Conservation (phyloP, 2,113 vertebrate genomes). For the Smithornis capensis region DNA sequence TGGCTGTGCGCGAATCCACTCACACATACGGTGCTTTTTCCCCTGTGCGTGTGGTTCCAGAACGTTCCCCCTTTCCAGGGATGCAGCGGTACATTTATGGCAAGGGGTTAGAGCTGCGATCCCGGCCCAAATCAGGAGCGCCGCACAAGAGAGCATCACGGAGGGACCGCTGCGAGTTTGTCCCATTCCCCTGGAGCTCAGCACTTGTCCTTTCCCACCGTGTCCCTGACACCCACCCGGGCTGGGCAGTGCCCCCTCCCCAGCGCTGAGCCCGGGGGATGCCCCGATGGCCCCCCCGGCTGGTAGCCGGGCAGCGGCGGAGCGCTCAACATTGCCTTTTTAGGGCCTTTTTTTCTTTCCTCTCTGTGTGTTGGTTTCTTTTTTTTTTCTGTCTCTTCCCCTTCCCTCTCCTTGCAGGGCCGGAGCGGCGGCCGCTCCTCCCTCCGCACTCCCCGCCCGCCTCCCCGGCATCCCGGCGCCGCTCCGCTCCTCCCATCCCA, state of each 20-base stretch:
- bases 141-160: background rate
- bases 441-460: background rate
- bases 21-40: accelerated
- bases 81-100: background rate
- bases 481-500: background rate
- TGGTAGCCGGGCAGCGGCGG: background rate
- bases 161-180: background rate
- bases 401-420: background rate
- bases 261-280: background rate
- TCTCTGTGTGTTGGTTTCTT: background rate
- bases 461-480: background rate
- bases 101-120: background rate
- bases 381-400: accelerated
- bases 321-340: slow-evolving; percentile 48
- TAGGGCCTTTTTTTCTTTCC: background rate
- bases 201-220: background rate
- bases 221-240: background rate
- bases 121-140: background rate
- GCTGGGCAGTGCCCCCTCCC: background rate
- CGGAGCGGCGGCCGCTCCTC: background rate
- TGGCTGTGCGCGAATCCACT: accelerated
- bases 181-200: background rate
- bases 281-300: background rate
- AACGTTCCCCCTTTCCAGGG: background rate
- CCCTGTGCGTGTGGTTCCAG: background rate